phyloP scores from a whole-genome alignment of 2,113 vertebrate genomes.

The Meriones unguiculatus region DNA sequence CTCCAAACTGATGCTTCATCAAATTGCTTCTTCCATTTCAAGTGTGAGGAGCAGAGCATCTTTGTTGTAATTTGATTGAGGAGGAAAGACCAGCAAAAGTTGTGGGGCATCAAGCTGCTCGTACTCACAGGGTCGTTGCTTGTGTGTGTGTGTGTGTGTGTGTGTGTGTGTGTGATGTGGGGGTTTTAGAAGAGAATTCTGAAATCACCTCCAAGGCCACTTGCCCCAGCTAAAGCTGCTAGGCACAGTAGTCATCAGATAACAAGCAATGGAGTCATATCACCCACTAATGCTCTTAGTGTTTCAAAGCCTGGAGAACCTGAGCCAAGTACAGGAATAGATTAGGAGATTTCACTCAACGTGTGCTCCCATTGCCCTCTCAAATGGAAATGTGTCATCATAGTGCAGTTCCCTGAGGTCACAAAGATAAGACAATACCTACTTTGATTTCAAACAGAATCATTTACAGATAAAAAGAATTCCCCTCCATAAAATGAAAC shows the following conservation, averaged over 20 bases:
- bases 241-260: slow-evolving; percentile 66
- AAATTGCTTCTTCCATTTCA: slow-evolving; percentile 59
- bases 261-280: slow-evolving; percentile 54
- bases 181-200: background rate
- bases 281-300: slow-evolving; percentile 66
- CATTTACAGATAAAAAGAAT: slow-evolving; percentile 72
- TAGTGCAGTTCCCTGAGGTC: slow-evolving; percentile 72
- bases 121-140: background rate
- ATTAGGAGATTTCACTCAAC: slow-evolving; percentile 57
- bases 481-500: slow-evolving; percentile 68
- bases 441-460: slow-evolving; percentile 78
- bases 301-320: slow-evolving; percentile 68
- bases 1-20: slow-evolving; percentile 67
- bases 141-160: background rate
- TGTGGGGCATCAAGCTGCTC: background rate
- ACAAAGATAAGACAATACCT: slow-evolving; percentile 72
- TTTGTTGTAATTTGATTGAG: slow-evolving; percentile 30
- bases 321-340: slow-evolving; percentile 69
- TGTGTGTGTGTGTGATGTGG: too few species aligned
- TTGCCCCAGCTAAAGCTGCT: background rate
- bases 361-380: slow-evolving; percentile 43
- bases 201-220: background rate
- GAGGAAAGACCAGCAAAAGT: slow-evolving; percentile 7
- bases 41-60: background rate
- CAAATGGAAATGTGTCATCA: slow-evolving; percentile 70